Evolutionary conservation across 2,113 vertebrate genomes (phyloP).

Genomic region (Sturnus vulgaris): DNA sequence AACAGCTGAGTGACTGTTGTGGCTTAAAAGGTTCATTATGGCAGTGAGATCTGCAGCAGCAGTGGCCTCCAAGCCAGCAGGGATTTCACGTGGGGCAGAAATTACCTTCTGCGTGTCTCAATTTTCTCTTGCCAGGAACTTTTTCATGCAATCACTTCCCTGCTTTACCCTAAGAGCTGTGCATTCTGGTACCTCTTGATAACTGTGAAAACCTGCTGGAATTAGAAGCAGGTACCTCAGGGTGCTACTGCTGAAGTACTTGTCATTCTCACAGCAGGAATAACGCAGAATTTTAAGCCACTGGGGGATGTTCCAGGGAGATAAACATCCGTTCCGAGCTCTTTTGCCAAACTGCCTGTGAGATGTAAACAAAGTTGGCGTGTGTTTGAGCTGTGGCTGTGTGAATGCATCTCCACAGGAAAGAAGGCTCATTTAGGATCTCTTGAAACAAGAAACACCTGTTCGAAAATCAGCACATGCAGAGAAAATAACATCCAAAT

Average conservation of each 20-base stretch:
- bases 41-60: background rate
- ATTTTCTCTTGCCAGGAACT: background rate
- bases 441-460: conserved; percentile 68
- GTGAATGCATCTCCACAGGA: conserved; percentile 54
- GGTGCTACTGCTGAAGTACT: conserved; percentile 35
- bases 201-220: conserved; percentile 6
- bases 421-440: conserved; percentile 53
- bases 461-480: conserved; percentile 43
- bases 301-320: conserved; percentile 49
- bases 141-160: background rate
- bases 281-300: conserved; percentile 28
- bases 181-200: background rate
- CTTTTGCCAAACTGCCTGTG: conserved; percentile 49
- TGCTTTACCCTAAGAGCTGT: background rate
- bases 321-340: conserved; percentile 60
- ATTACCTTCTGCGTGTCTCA: background rate
- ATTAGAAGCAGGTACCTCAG: conserved; percentile 1
- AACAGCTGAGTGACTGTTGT: background rate
- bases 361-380: conserved; percentile 51
- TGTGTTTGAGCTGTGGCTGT: conserved; percentile 29
- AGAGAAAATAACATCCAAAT: conserved; percentile 51
- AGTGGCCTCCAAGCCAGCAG: background rate
- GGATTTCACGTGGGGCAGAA: background rate
- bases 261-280: conserved; percentile 52
- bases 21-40: background rate